Evolutionary conservation across 2,113 vertebrate genomes (phyloP).

Genomic region (Phyllostomus discolor): DNA sequence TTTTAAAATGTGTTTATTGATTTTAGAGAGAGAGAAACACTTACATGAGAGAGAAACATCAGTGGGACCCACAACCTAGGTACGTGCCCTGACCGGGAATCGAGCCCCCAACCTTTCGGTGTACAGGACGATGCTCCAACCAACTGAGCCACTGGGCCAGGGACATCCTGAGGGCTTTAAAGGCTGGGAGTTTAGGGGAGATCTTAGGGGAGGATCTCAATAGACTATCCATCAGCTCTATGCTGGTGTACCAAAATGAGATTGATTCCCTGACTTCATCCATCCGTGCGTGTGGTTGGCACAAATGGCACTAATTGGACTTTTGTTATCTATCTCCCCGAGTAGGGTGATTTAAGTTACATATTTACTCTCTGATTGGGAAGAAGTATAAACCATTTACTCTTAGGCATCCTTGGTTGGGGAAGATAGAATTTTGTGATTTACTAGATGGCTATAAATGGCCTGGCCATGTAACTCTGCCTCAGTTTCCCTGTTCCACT

Average conservation of each 20-base stretch:
- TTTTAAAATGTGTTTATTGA: no score
- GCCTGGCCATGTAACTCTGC: neutral
- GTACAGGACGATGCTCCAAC: no score
- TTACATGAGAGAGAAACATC: no score
- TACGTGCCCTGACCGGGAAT: no score
- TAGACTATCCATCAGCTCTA: neutral
- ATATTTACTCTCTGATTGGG: neutral
- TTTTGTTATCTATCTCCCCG: neutral
- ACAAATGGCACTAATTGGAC: neutral
- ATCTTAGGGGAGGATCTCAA: neutral
- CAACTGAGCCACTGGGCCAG: no score
- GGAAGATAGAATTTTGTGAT: neutral
- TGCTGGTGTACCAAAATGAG: neutral
- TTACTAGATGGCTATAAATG: neutral
- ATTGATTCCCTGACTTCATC: neutral
- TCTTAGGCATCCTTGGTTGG: neutral
- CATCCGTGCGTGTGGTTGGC: neutral
- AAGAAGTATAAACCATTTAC: neutral
- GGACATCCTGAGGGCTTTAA: neutral
- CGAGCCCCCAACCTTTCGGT: no score
- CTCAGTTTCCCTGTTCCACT: neutral
- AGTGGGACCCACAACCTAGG: no score
- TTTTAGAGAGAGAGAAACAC: no score
- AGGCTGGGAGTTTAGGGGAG: neutral
- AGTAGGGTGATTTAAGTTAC: neutral